A percentile compares a stretch with the other conserved stretches of the same genome.
Conservation (phyloP, 2,113 vertebrate species). For the Pedionomus torquatus region DNA sequence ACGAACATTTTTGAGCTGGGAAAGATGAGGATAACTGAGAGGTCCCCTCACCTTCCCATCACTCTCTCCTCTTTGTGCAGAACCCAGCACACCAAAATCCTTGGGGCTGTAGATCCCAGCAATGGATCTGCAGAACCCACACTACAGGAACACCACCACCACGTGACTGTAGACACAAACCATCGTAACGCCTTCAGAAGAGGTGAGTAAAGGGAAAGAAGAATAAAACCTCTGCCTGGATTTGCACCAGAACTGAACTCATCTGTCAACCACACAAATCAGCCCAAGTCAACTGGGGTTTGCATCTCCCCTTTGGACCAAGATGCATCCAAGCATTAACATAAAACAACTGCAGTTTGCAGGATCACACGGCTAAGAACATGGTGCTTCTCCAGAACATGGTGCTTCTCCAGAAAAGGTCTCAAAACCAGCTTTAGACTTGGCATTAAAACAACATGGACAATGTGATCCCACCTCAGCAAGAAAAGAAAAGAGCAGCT, state of each 20-base stretch:
- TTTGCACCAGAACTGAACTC: neutral
- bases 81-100: neutral
- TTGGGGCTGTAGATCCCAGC: accelerated
- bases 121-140: accelerated
- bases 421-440: neutral
- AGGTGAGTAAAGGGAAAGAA: neutral
- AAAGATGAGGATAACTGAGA: neutral
- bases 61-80: neutral
- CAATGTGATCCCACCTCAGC: neutral
- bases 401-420: neutral
- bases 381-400: neutral
- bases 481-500: neutral
- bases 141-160: neutral
- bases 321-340: neutral
- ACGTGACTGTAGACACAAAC: neutral
- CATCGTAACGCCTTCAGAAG: accelerated
- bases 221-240: neutral
- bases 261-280: neutral
- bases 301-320: neutral
- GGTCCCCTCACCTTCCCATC: neutral
- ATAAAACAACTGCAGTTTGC: neutral
- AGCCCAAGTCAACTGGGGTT: neutral
- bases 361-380: neutral
- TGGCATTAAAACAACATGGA: neutral
- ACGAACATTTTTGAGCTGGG: neutral